phyloP scores from a whole-genome alignment of 2,888 invertebrate genomes.

The Dynastes maya region DNA sequence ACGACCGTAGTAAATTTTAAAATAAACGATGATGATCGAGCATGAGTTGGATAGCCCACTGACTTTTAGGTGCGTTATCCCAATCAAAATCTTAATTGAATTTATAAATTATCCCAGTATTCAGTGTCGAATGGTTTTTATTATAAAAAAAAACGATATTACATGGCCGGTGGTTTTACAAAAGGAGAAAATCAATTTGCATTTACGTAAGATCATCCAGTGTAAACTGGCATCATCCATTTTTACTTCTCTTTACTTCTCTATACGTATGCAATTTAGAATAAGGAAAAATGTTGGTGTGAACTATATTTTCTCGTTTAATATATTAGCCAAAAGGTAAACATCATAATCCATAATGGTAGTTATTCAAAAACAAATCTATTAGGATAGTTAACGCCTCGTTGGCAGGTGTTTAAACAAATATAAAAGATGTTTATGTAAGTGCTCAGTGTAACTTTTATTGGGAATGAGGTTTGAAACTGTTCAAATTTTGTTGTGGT shows the following conservation, averaged over 20 bases:
- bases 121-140: not conserved
- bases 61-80: constrained; percentile 2
- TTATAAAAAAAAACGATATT: not conserved
- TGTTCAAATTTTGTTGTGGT: too few relatives aligned
- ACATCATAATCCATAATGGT: not conserved
- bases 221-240: too few relatives aligned
- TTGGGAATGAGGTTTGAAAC: not conserved
- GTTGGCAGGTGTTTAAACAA: constrained; percentile 13
- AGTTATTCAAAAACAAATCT: constrained; percentile 27
- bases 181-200: too few relatives aligned
- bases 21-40: not conserved
- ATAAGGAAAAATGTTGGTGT: too few relatives aligned
- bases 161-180: too few relatives aligned
- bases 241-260: too few relatives aligned
- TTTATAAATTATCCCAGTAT: not conserved
- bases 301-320: not conserved
- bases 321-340: not conserved
- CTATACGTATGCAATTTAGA: too few relatives aligned
- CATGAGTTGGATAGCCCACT: too few relatives aligned
- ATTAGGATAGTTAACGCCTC: constrained; percentile 16
- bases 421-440: constrained; percentile 11
- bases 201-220: too few relatives aligned
- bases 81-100: constrained; percentile 6
- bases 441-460: not conserved
- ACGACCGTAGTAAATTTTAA: not conserved